These are phyloP conservation scores for Hozukius guyotensis DNA, from an alignment of 2,797 vertebrate species.

Conservation along the genomic window DNA sequence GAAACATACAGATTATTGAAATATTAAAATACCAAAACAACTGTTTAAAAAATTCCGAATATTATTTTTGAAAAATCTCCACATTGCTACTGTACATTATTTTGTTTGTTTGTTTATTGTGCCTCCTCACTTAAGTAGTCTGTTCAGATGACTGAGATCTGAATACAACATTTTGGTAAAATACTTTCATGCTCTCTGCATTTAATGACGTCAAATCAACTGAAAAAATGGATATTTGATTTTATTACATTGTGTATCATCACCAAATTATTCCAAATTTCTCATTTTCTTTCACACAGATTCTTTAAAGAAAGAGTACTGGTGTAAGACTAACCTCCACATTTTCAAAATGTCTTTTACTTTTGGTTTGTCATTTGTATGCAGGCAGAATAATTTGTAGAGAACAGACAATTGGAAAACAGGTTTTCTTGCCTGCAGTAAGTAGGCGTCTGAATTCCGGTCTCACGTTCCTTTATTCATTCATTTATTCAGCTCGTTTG, in stretches of 20 bases:
- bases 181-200: constrained; percentile 36
- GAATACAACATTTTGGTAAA: constrained; percentile 38
- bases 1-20: constrained; percentile 49
- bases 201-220: constrained; percentile 55
- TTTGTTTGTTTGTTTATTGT: constrained; percentile 59
- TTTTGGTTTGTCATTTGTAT: constrained; percentile 79
- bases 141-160: constrained; percentile 53
- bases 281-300: constrained; percentile 27
- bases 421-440: constrained; percentile 82
- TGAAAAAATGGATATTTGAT: constrained; percentile 50
- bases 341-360: constrained; percentile 68
- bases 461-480: constrained; percentile 85
- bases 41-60: constrained; percentile 29
- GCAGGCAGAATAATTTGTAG: constrained; percentile 80
- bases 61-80: constrained; percentile 27
- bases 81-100: constrained; percentile 35
- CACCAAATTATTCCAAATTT: constrained; percentile 41
- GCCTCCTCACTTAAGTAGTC: constrained; percentile 43
- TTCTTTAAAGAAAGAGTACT: constrained; percentile 53
- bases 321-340: constrained; percentile 58
- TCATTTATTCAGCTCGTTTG: constrained; percentile 87
- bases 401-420: constrained; percentile 83
- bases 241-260: constrained; percentile 16
- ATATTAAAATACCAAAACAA: constrained; percentile 34
- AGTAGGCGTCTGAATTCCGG: constrained; percentile 82